These are phyloP conservation scores for Drosophila mercatorum DNA, from an alignment of 2,888 invertebrate genomes.

Conservation along the genomic window DNA sequence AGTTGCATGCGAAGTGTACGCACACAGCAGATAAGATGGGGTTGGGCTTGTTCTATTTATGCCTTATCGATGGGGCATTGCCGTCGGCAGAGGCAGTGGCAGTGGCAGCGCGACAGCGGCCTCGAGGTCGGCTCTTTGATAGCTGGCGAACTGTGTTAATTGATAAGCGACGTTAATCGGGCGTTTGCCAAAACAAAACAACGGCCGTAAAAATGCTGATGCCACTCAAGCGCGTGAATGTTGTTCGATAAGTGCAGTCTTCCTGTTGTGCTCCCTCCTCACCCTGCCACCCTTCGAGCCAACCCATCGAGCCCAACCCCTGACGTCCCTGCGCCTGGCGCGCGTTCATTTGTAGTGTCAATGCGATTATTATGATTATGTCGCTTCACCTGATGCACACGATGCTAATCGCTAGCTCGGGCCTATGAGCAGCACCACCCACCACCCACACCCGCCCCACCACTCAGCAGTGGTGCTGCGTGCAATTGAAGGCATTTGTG, in stretches of 20 bases:
- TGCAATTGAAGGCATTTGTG: conserved; percentile 72
- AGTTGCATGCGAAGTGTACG: conserved; percentile 5
- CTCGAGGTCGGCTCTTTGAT: conserved; percentile 48
- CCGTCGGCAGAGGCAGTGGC: background rate
- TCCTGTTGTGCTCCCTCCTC: conserved; percentile 7
- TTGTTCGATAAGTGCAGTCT: conserved; percentile 25
- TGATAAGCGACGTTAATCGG: conserved; percentile 67
- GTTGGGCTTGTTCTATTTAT: conserved; percentile 22
- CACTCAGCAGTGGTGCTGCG: conserved; percentile 4
- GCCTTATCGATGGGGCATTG: conserved; percentile 48
- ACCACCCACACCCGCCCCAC: background rate
- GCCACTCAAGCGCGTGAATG: conserved; percentile 36
- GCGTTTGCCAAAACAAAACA: conserved; percentile 43
- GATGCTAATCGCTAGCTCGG: conserved; percentile 29
- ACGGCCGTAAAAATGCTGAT: conserved; percentile 40
- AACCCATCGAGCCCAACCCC: no score
- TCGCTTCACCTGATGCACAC: conserved; percentile 63
- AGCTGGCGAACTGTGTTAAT: conserved; percentile 68
- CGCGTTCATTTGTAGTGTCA: conserved; percentile 71
- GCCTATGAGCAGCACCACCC: conserved; percentile 19
- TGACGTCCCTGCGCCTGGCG: background rate
- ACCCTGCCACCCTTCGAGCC: no score
- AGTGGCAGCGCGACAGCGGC: conserved; percentile 3
- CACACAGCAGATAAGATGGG: background rate
- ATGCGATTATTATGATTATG: conserved; percentile 76